Evolutionary conservation across 1,140 invertebrate species (phyloP).

Genomic region (Maniola jurtina): DNA sequence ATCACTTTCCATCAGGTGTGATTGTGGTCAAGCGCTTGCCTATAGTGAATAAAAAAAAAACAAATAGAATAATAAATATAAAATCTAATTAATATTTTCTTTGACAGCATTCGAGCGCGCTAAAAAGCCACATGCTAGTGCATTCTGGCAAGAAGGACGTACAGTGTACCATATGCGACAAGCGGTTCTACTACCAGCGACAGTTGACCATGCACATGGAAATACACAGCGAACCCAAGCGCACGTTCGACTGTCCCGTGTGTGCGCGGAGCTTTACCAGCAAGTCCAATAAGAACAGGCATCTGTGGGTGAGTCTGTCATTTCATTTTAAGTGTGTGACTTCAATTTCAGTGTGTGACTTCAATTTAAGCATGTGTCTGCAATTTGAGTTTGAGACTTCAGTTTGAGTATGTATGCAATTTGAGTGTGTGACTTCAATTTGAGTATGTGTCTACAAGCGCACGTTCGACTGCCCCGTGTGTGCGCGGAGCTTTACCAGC

Average conservation of each 20-base stretch:
- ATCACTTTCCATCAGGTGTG: too few relatives aligned
- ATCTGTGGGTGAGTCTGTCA: background rate
- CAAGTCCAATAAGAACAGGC: background rate
- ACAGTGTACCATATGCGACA: background rate
- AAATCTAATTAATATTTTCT: too few relatives aligned
- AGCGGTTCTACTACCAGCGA: background rate
- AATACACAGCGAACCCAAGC: background rate
- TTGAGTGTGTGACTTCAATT: too few relatives aligned
- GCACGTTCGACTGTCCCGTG: conserved; percentile 1
- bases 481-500: background rate
- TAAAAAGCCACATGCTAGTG: background rate
- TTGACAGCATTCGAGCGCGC: background rate
- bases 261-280: background rate
- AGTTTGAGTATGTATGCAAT: too few relatives aligned
- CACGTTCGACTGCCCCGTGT: background rate
- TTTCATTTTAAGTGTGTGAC: too few relatives aligned
- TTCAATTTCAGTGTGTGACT: too few relatives aligned
- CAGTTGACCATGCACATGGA: background rate
- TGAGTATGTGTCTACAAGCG: background rate
- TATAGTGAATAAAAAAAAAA: too few relatives aligned
- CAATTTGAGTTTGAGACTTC: too few relatives aligned
- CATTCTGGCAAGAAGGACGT: background rate
- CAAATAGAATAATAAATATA: too few relatives aligned
- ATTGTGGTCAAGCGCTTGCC: too few relatives aligned
- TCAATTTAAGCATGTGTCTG: too few relatives aligned